Evolutionary conservation across 2,888 invertebrate species (phyloP).

Genomic region (Agriotes lineatus): DNA sequence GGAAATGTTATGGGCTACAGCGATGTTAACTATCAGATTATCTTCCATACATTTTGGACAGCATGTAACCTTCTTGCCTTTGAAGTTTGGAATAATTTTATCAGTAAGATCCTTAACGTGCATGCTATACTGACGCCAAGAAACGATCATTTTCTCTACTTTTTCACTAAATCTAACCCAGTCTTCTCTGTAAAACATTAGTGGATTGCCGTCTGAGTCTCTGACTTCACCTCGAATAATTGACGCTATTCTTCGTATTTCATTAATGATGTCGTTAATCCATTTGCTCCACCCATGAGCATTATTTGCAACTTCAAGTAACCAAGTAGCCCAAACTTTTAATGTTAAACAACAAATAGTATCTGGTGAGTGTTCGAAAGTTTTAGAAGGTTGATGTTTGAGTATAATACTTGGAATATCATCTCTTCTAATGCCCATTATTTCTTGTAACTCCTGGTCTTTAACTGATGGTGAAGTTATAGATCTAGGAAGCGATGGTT

Average conservation of each 20-base stretch:
- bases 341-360: conserved; percentile 61
- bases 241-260: conserved; percentile 57
- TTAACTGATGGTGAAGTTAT: not conserved
- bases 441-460: not conserved
- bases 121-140: conserved; percentile 60
- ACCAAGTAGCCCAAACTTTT: conserved; percentile 62
- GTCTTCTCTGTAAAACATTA: conserved; percentile 47
- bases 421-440: not conserved
- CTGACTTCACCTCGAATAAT: conserved; percentile 51
- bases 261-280: conserved; percentile 57
- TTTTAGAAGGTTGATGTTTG: conserved; percentile 55
- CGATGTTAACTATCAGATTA: conserved; percentile 59
- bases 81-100: conserved; percentile 58
- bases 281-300: conserved; percentile 62
- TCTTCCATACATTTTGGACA: conserved; percentile 62
- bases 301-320: conserved; percentile 61
- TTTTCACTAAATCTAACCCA: conserved; percentile 58
- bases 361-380: conserved; percentile 58
- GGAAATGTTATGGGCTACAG: conserved; percentile 59
- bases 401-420: conserved; percentile 21
- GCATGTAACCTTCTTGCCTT: conserved; percentile 58
- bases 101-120: conserved; percentile 61
- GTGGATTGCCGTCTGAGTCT: conserved; percentile 46
- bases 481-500: not conserved
- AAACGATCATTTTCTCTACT: conserved; percentile 56